Evolutionary conservation across 2,888 invertebrate species (phyloP).

Genomic region (Synergus japonicus): DNA sequence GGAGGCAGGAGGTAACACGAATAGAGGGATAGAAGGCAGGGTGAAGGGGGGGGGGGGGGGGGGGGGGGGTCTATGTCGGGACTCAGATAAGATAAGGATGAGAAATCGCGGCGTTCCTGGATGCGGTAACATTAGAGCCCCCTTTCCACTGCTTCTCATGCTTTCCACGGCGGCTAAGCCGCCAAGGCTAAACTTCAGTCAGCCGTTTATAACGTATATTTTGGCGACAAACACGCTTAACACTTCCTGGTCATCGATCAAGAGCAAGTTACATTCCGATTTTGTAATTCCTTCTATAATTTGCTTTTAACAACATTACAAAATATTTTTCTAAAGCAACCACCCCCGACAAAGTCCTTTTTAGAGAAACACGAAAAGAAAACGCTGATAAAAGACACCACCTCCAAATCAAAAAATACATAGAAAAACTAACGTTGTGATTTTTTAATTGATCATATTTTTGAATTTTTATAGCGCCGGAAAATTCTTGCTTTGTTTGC

Average conservation of each 20-base stretch:
- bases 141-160: constrained; percentile 40
- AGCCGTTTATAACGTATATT: constrained; percentile 53
- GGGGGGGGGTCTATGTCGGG: constrained; percentile 50
- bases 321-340: no score
- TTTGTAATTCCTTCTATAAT: no score
- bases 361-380: no score
- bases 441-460: no score
- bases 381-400: no score
- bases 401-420: no score
- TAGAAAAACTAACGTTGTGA: no score
- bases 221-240: constrained; percentile 47
- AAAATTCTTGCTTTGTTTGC: no score
- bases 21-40: constrained; percentile 45
- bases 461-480: background rate
- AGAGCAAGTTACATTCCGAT: constrained; percentile 19
- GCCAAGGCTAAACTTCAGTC: constrained; percentile 45
- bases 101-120: constrained; percentile 73
- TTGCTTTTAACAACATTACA: no score
- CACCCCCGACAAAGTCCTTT: no score
- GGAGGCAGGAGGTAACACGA: constrained; percentile 43
- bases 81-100: constrained; percentile 74
- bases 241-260: constrained; percentile 52
- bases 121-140: constrained; percentile 70
- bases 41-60: constrained; percentile 49
- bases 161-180: constrained; percentile 45